A percentile compares a stretch with the other conserved stretches of the same genome.
These are phyloP conservation scores for Chionoecetes opilio DNA, from an alignment of 1,140 invertebrate species.

Conservation along the genomic window DNA sequence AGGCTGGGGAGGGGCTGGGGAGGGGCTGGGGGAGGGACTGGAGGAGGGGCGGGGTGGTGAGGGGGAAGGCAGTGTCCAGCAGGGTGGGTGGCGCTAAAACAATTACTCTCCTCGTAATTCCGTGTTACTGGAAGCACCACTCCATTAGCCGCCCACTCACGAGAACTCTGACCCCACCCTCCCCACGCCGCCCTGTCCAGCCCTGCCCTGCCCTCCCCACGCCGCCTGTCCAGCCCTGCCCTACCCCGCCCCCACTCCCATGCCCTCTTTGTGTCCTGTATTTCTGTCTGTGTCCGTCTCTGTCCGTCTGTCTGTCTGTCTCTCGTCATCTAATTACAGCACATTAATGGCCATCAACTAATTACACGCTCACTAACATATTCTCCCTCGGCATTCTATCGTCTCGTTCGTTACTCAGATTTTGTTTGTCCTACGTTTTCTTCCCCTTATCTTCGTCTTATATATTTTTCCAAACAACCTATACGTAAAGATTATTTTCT, in stretches of 20 bases:
- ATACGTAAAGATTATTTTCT: too few relatives aligned
- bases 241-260: neutral
- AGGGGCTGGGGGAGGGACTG: neutral
- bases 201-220: neutral
- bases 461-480: too few relatives aligned
- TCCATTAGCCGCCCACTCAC: slow-evolving; percentile 65
- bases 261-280: neutral
- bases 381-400: too few relatives aligned
- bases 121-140: slow-evolving; percentile 65
- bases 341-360: neutral
- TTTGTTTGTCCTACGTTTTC: too few relatives aligned
- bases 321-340: neutral
- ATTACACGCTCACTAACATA: too few relatives aligned
- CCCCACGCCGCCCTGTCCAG: neutral
- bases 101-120: slow-evolving; percentile 72
- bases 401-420: too few relatives aligned
- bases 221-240: neutral
- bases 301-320: neutral
- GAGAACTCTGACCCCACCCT: neutral
- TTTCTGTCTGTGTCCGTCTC: neutral
- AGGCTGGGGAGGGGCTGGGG: neutral
- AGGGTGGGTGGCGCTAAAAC: slow-evolving; percentile 64
- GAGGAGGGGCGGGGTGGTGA: neutral
- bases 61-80: slow-evolving; percentile 60
- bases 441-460: too few relatives aligned